Evolutionary conservation across 2,113 vertebrate genomes (phyloP).

Genomic region (Gallinago jamesoni): DNA sequence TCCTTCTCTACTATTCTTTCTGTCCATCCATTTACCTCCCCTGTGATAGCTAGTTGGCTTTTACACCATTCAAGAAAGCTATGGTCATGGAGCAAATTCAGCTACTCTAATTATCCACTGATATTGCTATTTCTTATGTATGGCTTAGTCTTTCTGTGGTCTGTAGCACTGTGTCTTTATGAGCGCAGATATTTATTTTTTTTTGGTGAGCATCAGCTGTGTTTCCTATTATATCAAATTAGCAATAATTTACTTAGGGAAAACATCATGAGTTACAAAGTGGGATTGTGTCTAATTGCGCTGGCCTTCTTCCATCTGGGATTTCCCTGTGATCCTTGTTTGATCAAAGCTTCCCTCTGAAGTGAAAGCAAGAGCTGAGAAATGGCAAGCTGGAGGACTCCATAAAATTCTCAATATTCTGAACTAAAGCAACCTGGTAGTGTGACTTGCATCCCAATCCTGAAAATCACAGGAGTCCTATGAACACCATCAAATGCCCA

Average conservation of each 20-base stretch:
- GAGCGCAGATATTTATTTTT: not conserved
- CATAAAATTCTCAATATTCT: not conserved
- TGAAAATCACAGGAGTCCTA: not conserved
- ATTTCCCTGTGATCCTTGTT: not conserved
- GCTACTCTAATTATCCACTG: not conserved
- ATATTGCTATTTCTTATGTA: not conserved
- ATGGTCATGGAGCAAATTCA: not conserved
- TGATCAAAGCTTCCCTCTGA: not conserved
- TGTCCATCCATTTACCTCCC: not conserved
- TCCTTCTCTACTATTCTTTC: not conserved
- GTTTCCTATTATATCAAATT: not conserved
- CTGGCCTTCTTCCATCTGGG: conserved; percentile 14
- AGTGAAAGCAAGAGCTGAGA: not conserved
- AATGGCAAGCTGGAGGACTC: not conserved
- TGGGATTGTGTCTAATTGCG: not conserved
- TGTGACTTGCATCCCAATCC: not conserved
- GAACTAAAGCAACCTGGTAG: not conserved
- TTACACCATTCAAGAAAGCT: not conserved
- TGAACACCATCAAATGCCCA: not conserved
- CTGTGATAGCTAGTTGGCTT: not conserved
- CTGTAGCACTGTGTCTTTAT: not conserved
- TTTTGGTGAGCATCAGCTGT: not conserved
- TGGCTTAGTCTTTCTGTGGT: too few relatives aligned
- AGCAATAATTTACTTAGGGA: not conserved
- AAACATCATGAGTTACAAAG: not conserved